These are phyloP conservation scores for Cervus canadensis DNA, from an alignment of 2,113 vertebrate genomes.

Conservation along the genomic window DNA sequence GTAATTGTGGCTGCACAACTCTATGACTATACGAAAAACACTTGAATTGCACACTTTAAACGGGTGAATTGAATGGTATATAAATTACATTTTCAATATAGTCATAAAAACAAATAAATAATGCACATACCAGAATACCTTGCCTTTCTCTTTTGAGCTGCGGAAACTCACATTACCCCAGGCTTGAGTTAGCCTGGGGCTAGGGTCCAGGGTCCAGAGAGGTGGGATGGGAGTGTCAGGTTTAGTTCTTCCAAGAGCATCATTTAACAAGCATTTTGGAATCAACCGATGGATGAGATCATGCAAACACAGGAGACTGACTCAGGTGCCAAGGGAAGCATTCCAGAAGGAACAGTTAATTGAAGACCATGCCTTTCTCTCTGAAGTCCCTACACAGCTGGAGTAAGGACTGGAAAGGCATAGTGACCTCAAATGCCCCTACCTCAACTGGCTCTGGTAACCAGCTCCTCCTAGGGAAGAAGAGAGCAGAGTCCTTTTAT, in stretches of 20 bases:
- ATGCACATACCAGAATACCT: not conserved
- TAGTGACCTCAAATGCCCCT: not conserved
- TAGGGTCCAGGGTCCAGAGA: not conserved
- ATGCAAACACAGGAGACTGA: not conserved
- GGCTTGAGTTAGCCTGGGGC: not conserved
- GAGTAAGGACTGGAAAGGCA: not conserved
- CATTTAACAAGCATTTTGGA: not conserved
- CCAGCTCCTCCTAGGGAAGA: not conserved
- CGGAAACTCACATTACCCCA: not conserved
- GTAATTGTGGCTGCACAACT: rapidly evolving
- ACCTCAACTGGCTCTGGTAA: not conserved
- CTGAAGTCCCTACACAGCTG: not conserved
- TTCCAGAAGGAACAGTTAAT: constrained; percentile 1
- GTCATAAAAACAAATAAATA: not conserved
- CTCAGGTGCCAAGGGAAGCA: not conserved
- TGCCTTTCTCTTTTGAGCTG: not conserved
- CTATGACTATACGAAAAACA: not conserved
- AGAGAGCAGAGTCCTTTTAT: not conserved
- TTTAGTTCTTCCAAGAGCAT: not conserved
- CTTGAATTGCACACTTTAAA: rapidly evolving
- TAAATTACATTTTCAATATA: not conserved
- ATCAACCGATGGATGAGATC: not conserved
- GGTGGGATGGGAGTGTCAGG: not conserved
- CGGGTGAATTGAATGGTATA: rapidly evolving
- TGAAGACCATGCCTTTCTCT: not conserved